Evolutionary conservation across 2,888 invertebrate species (phyloP).

Genomic region (Ichneumoninae sp.): DNA sequence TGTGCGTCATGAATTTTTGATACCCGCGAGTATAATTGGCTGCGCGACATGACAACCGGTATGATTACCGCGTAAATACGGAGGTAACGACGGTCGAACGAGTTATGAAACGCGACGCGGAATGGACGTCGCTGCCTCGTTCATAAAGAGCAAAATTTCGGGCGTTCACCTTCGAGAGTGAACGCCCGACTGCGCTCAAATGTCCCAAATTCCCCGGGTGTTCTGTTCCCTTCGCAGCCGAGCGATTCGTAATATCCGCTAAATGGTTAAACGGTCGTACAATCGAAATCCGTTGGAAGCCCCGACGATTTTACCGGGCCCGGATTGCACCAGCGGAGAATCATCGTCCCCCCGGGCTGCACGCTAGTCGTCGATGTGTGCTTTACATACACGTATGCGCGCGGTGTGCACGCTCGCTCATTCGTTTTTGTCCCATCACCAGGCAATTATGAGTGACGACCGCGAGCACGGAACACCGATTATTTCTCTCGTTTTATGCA

Average conservation of each 20-base stretch:
- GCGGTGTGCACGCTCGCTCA: not conserved
- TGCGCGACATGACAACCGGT: constrained; percentile 23
- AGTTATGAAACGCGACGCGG: constrained; percentile 30
- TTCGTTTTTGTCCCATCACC: constrained; percentile 34
- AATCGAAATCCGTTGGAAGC: constrained; percentile 6
- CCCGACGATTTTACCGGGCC: constrained; percentile 9
- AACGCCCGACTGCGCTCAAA: not conserved
- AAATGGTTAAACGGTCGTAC: constrained; percentile 48
- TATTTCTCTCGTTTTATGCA: constrained; percentile 46
- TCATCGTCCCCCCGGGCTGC: constrained; percentile 1
- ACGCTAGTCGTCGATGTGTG: not conserved
- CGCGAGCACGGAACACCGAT: constrained; percentile 4
- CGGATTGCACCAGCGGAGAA: not conserved
- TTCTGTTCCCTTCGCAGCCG: constrained; percentile 2
- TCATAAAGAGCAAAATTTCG: constrained; percentile 30
- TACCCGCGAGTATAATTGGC: not conserved
- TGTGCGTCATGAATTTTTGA: not conserved
- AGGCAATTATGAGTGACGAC: constrained; percentile 41
- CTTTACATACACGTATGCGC: not conserved
- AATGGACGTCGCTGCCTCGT: constrained; percentile 3
- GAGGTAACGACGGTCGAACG: not conserved
- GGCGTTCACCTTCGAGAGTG: not conserved
- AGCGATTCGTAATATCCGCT: constrained; percentile 45
- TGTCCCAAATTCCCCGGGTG: not conserved
- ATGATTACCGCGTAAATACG: not conserved